phyloP scores from a whole-genome alignment of 2,797 vertebrate species.

The Pseudochirops cupreus region DNA sequence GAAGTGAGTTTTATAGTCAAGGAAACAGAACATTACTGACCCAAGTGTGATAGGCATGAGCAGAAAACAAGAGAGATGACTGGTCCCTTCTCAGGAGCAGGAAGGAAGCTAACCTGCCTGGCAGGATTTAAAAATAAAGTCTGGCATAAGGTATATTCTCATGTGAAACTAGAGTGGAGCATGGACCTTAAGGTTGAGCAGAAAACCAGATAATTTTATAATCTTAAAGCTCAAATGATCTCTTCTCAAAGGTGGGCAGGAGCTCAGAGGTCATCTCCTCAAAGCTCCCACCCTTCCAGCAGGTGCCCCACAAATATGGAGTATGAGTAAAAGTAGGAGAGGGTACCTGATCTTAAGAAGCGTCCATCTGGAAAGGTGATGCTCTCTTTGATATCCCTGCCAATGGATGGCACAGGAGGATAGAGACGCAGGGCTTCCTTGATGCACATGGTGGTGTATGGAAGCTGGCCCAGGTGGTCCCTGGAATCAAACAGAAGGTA shows the following conservation, averaged over 20 bases:
- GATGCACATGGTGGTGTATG: constrained; percentile 92
- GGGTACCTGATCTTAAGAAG: constrained; percentile 85
- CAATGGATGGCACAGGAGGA: constrained; percentile 86
- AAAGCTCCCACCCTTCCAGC: background rate
- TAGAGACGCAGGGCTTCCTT: constrained; percentile 90
- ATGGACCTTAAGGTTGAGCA: background rate
- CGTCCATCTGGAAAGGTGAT: constrained; percentile 89
- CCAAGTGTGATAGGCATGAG: background rate
- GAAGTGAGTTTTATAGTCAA: background rate
- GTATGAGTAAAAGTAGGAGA: background rate
- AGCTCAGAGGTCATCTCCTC: background rate
- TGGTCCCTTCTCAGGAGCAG: background rate
- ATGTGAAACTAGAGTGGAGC: background rate
- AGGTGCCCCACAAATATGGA: background rate
- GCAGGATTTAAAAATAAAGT: background rate
- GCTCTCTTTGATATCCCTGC: constrained; percentile 83
- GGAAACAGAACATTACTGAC: background rate
- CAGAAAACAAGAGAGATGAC: background rate
- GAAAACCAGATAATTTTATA: background rate
- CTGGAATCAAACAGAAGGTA: constrained; percentile 74
- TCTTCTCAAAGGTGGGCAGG: background rate
- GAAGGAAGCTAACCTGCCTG: background rate
- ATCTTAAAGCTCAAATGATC: background rate
- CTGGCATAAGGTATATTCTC: background rate
- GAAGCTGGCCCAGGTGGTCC: constrained; percentile 89